Percentiles rank a stretch among this genome's conserved stretches.
These are phyloP conservation scores for Adoxophyes honmai DNA, from an alignment of 1,140 invertebrate species.

Conservation along the genomic window DNA sequence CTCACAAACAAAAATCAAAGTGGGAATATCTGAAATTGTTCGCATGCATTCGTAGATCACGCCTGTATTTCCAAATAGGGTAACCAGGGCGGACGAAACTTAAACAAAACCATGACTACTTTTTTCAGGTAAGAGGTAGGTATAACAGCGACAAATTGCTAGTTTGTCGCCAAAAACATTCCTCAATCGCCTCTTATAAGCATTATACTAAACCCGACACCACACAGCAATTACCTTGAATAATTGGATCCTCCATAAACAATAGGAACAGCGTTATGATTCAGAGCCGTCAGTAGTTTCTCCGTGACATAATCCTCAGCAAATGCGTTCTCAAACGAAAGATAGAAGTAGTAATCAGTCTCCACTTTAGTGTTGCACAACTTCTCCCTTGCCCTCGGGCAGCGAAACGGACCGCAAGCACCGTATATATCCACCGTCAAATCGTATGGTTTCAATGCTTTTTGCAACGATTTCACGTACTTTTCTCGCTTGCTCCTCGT, in stretches of 20 bases:
- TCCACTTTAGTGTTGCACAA: slow-evolving; percentile 67
- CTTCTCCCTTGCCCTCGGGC: slow-evolving; percentile 35
- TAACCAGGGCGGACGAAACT: no score
- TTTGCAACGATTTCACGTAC: slow-evolving; percentile 78
- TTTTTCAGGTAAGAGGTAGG: no score
- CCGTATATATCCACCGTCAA: slow-evolving; percentile 83
- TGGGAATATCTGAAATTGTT: no score
- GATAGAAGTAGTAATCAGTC: slow-evolving; percentile 81
- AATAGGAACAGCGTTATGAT: slow-evolving; percentile 73
- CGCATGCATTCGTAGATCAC: no score
- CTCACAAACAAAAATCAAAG: no score
- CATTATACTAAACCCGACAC: no score
- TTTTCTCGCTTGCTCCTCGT: slow-evolving; percentile 77
- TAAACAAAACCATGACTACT: no score
- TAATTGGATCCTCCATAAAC: slow-evolving; percentile 73
- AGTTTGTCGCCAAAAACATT: no score
- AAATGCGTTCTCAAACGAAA: slow-evolving; percentile 84
- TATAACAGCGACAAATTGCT: no score
- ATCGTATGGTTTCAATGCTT: slow-evolving; percentile 66
- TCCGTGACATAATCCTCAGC: slow-evolving; percentile 82
- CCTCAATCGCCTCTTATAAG: no score
- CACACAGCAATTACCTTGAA: slow-evolving; percentile 43
- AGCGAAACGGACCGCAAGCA: slow-evolving; percentile 74
- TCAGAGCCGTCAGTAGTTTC: slow-evolving; percentile 77
- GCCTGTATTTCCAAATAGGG: no score